Evolutionary conservation across 1,140 invertebrate species (phyloP), one percentile per base, ranked within the genome.

Genomic region (Neodiprion fabricii): DNA sequence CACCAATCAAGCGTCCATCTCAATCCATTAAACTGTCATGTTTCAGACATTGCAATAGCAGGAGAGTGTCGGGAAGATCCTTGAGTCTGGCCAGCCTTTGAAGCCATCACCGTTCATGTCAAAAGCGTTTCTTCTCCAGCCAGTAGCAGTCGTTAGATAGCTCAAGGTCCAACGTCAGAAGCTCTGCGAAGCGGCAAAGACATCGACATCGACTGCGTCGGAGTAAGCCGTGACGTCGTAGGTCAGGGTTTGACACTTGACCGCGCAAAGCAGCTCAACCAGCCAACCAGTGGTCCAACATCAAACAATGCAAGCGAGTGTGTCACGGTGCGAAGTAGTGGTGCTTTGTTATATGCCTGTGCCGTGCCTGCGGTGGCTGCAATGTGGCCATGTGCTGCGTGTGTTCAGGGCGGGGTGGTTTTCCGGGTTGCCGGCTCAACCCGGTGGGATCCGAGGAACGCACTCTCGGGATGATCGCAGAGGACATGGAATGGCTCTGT

Each of bases 401-500:
- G 82, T 85, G 84, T 84, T 40, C 83, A 79, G 79, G 83, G 83
- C 81, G 78, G 79, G 80, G 79, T 84, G 79, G 81, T 69, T 80
- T 83, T 81, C 80, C 83, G 81, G 81, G 70, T 61, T 17, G n/a
- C 11, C 53, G 53, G 53, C n/a, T 61, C 53, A 17, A 61, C 53
- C 53, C 53, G 53, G 53, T 61, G 53, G 53, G 53, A 61, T 61
- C 73, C 84, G 81, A 79, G 80, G 40, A 69, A 23, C 21, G 17
- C 82, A 81, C 78, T 79, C 77, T 85, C 21, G 11, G 82, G 80
- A 78, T 79, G 83, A 82, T 82, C 78, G 81, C 81, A 83, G 82
- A 83, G 82, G 78, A 86, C 84, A 87, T 85, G 84, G 80, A 86
- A 86, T 86, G 85, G 84, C 81, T 85, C 85, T 87, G 85, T 85